phyloP scores from a whole-genome alignment of 2,888 invertebrate species.

The Ormyrus thymus region DNA sequence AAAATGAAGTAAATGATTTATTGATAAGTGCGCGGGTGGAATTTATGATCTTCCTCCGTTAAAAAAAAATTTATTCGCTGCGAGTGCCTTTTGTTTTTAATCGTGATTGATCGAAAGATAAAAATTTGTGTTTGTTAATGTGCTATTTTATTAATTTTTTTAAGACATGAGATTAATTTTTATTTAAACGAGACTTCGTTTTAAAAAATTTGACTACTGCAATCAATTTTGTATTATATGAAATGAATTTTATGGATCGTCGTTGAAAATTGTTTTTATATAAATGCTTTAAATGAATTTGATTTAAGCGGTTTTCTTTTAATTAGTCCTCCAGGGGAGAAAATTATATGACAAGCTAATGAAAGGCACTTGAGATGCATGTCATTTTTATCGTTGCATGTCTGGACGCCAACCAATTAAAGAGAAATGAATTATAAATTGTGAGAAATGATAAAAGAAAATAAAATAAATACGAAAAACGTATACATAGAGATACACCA shows the following conservation, averaged over 20 bases:
- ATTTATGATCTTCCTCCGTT: constrained; percentile 52
- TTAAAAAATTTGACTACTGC: constrained; percentile 43
- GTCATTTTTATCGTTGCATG: constrained; percentile 58
- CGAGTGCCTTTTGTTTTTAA: constrained; percentile 57
- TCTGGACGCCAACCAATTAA: constrained; percentile 55
- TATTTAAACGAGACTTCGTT: constrained; percentile 39
- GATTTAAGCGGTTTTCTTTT: constrained; percentile 50
- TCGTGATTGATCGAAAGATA: constrained; percentile 43
- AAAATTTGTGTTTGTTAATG: constrained; percentile 46
- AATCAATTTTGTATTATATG: constrained; percentile 51
- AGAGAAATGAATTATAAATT: constrained; percentile 49
- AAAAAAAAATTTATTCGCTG: constrained; percentile 54
- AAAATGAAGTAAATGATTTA: constrained; percentile 55
- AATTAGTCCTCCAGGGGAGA: constrained; percentile 37
- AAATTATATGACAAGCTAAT: constrained; percentile 37
- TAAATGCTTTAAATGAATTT: constrained; percentile 41
- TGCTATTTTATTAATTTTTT: constrained; percentile 47
- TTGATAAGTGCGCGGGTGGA: constrained; percentile 52
- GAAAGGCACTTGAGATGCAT: constrained; percentile 56
- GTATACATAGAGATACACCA: constrained; percentile 42
- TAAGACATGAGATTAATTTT: constrained; percentile 28
- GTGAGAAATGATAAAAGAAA: constrained; percentile 41
- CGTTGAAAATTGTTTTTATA: constrained; percentile 53
- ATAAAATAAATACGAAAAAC: constrained; percentile 45
- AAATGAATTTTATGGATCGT: constrained; percentile 50